Percentiles rank a stretch among this genome's conserved stretches.
These are phyloP conservation scores for Metridium senile DNA, from an alignment of 92 coral and sea anemone genomes.

Conservation along the genomic window DNA sequence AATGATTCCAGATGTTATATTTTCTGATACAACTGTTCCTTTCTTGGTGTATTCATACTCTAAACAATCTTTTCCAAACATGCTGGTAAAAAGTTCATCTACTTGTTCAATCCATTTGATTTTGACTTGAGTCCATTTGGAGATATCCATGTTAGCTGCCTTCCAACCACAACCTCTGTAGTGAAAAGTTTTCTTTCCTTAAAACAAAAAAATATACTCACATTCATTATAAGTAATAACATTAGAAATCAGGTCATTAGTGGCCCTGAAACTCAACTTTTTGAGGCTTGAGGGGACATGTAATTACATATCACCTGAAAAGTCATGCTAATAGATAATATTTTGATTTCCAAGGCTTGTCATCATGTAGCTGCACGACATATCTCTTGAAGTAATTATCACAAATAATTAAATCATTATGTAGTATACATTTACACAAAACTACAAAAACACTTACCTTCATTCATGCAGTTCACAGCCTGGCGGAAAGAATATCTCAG, in stretches of 20 bases:
- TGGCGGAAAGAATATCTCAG: constrained; percentile 9
- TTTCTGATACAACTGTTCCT: not conserved
- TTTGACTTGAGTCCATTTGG: not conserved
- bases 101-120: not conserved
- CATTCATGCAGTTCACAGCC: not conserved
- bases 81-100: not conserved
- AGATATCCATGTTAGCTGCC: not conserved
- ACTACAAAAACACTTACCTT: not conserved
- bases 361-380: no score
- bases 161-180: constrained; percentile 2
- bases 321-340: no score
- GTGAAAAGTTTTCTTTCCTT: not conserved
- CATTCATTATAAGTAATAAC: not conserved
- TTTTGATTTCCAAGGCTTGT: no score
- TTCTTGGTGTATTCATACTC: not conserved
- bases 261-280: no score
- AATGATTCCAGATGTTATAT: not conserved
- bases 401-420: no score
- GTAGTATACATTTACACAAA: no score
- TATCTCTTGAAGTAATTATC: no score
- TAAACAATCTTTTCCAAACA: not conserved
- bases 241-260: no score
- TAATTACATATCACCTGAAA: no score
- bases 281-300: no score
- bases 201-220: not conserved